These are phyloP conservation scores for Pterostichus niger DNA, from an alignment of 2,888 invertebrate species.

Conservation along the genomic window DNA sequence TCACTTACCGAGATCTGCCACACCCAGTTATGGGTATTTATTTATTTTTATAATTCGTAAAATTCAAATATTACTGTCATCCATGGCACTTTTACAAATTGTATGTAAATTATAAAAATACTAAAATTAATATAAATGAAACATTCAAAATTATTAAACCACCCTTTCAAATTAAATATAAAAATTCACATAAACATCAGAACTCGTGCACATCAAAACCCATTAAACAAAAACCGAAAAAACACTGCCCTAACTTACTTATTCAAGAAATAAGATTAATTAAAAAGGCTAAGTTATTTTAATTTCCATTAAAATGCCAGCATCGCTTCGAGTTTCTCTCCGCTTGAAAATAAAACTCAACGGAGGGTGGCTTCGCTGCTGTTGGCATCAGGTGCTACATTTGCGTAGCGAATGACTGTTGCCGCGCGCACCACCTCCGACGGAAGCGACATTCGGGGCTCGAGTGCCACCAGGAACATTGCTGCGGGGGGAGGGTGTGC, in stretches of 20 bases:
- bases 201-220: background rate
- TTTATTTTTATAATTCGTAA: no score
- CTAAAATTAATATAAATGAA: background rate
- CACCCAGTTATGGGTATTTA: no score
- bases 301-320: conserved; percentile 33
- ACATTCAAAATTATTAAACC: background rate
- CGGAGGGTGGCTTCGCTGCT: background rate
- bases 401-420: conserved; percentile 17
- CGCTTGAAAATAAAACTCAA: conserved; percentile 14
- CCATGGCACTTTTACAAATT: no score
- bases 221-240: background rate
- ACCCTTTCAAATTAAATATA: background rate
- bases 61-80: no score
- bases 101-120: no score
- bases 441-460: background rate
- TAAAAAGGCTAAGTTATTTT: conserved; percentile 52
- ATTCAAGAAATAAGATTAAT: conserved; percentile 48
- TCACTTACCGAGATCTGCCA: no score
- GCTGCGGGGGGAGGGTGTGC: background rate
- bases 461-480: background rate
- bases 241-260: conserved; percentile 11
- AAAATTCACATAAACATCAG: background rate
- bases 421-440: background rate
- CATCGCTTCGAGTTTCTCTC: background rate
- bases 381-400: conserved; percentile 40